These are phyloP conservation scores for Watsonalla cultraria DNA, from an alignment of 2,888 invertebrate genomes.

Conservation along the genomic window DNA sequence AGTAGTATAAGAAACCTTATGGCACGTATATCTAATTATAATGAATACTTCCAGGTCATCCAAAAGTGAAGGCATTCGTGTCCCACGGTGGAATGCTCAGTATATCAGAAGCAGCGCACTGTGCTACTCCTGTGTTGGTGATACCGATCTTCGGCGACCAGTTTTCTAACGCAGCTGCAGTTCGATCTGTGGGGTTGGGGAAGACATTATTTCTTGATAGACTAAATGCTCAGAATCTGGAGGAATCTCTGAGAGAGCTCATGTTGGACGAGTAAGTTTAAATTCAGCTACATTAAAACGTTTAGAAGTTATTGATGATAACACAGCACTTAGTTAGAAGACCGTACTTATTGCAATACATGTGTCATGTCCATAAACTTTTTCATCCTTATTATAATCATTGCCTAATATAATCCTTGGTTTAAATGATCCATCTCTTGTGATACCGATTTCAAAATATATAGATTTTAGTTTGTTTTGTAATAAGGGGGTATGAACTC, in stretches of 20 bases:
- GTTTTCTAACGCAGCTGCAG: constrained; percentile 76
- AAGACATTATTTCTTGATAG: constrained; percentile 65
- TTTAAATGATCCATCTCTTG: too few species aligned
- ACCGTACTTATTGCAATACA: too few species aligned
- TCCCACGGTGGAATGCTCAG: constrained; percentile 87
- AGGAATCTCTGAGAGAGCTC: constrained; percentile 61
- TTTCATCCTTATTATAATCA: too few species aligned
- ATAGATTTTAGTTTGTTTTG: too few species aligned
- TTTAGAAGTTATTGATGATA: too few species aligned
- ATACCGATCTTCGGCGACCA: constrained; percentile 86
- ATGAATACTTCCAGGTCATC: constrained; percentile 73
- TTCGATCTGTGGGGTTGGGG: constrained; percentile 76
- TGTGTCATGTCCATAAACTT: too few species aligned
- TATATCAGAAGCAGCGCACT: constrained; percentile 81
- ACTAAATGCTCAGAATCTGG: constrained; percentile 69
- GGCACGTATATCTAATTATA: too few species aligned
- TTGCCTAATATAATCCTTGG: too few species aligned
- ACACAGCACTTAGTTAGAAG: too few species aligned
- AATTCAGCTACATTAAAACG: too few species aligned
- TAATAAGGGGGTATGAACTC: background rate
- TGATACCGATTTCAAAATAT: too few species aligned
- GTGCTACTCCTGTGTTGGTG: constrained; percentile 81
- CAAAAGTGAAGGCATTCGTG: constrained; percentile 83
- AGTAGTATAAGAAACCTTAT: too few species aligned
- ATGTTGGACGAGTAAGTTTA: constrained; percentile 60